Base-by-base conservation (phyloP, 35 echinoderm and acorn worm genomes). In the Nesometra sesokonis region DNA sequence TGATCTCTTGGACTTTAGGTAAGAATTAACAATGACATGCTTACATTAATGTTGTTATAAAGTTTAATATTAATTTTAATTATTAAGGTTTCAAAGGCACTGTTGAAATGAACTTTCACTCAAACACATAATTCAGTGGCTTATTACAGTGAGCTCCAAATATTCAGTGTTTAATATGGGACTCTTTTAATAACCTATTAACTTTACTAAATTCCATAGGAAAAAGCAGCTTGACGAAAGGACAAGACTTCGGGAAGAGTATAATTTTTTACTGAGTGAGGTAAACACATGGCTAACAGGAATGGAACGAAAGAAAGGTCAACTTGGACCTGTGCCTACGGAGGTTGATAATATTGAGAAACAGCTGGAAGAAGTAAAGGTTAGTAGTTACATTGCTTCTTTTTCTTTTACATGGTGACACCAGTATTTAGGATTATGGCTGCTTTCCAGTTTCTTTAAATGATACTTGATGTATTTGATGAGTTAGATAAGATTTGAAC, bases 291-390 rank as follows among this genome's bases (percentile, higher is more conserved):
- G 92, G 92, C 86, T 99, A 27, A 88, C 92, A 76, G 77, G 84
- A 21, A 91, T 86, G 11, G 96, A 94, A 80, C 82, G 90, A 38
- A 87, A 88, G 37, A 94, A 92, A 79, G 88, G 87, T 77, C 78
- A 77, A 21, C 88, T 99, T 35, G 87, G 89, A 32, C 37, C 92
- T 0, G 88, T 99, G 32, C 93, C 92, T 33, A 99, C 92, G 52
- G 96, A 99, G 37, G 36, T 99, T 32, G 93, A 90, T 11, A 86
- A 47, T 77, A 92, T 99, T 82, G 91, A 94, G 88, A 37, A 39
- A 80, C 96, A 99, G 83, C 90, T 92, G 82, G 96, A 99, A 78
- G 93, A 99, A 87, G 85, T 94, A 35, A 99, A 99, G 93, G 96
- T 99, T 83, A 57, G 47, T 35, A 4, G 21, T 78, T 39, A 23